Conservation (phyloP, 2,888 invertebrate species). For the Idaea aversata region DNA sequence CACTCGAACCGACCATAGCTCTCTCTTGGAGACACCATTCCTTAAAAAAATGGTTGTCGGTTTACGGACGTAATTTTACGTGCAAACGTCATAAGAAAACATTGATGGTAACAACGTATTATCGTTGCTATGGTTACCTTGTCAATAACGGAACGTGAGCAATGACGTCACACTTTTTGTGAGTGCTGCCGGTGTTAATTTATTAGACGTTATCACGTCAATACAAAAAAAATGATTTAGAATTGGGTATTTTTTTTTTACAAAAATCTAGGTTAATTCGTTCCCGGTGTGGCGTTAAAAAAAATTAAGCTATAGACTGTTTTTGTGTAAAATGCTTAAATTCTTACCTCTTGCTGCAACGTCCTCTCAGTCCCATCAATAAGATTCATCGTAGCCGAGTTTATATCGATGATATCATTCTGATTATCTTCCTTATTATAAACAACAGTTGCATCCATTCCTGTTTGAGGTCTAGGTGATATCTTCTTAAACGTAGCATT, state of each 20-base stretch:
- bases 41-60: constrained; percentile 30
- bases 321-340: constrained; percentile 2
- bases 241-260: no score
- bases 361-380: constrained; percentile 56
- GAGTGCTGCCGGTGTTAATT: no score
- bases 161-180: no score
- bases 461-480: constrained; percentile 42
- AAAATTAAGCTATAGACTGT: neutral
- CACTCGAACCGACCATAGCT: constrained; percentile 72
- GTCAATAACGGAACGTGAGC: no score
- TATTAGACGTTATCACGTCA: no score
- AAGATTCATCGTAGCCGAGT: constrained; percentile 68
- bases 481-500: constrained; percentile 65
- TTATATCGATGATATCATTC: constrained; percentile 72
- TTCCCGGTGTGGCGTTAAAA: no score
- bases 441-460: constrained; percentile 62
- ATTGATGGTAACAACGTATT: no score
- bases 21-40: constrained; percentile 70
- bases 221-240: constrained; percentile 2
- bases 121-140: no score
- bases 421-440: constrained; percentile 60
- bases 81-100: no score
- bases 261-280: no score
- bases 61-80: no score
- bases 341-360: constrained; percentile 48